Conservation (phyloP, 2,888 invertebrate genomes). For the Pachliopta kotzebuea region DNA sequence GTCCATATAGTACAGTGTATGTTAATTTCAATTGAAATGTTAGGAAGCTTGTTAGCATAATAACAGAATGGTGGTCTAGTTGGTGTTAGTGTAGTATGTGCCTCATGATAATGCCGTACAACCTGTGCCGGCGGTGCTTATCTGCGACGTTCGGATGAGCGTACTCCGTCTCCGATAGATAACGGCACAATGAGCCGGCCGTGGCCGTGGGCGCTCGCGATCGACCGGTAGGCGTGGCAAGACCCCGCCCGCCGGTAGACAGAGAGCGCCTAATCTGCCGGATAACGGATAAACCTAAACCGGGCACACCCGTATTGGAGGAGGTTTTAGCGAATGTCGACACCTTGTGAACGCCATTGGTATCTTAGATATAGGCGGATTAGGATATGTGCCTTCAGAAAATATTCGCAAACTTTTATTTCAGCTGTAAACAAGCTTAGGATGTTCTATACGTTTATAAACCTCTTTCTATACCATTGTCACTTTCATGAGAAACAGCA, state of each 20-base stretch:
- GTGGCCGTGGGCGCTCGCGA: slow-evolving; percentile 50
- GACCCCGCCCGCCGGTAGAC: slow-evolving; percentile 70
- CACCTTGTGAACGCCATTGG: slow-evolving; percentile 72
- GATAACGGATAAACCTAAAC: slow-evolving; percentile 77
- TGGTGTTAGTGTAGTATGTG: too few species aligned
- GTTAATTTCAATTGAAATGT: background rate
- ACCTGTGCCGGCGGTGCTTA: slow-evolving; percentile 42
- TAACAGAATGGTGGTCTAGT: background rate
- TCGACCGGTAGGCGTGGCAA: slow-evolving; percentile 76
- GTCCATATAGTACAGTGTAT: background rate
- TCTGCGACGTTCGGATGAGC: slow-evolving; percentile 72
- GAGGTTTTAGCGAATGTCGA: slow-evolving; percentile 66
- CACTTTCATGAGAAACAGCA: background rate
- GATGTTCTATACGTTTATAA: too few species aligned
- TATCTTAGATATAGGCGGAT: slow-evolving; percentile 69
- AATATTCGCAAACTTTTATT: slow-evolving; percentile 6
- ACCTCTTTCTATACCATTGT: background rate
- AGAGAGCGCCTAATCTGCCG: slow-evolving; percentile 73
- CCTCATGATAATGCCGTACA: background rate
- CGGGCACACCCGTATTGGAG: slow-evolving; percentile 66
- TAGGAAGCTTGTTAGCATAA: background rate
- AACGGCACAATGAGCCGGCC: slow-evolving; percentile 64
- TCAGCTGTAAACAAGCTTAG: slow-evolving; percentile 11
- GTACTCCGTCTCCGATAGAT: slow-evolving; percentile 70
- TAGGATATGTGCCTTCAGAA: slow-evolving; percentile 54